Base-by-base conservation (phyloP, 2,797 vertebrate species). In the Rhinoraja longicauda region DNA sequence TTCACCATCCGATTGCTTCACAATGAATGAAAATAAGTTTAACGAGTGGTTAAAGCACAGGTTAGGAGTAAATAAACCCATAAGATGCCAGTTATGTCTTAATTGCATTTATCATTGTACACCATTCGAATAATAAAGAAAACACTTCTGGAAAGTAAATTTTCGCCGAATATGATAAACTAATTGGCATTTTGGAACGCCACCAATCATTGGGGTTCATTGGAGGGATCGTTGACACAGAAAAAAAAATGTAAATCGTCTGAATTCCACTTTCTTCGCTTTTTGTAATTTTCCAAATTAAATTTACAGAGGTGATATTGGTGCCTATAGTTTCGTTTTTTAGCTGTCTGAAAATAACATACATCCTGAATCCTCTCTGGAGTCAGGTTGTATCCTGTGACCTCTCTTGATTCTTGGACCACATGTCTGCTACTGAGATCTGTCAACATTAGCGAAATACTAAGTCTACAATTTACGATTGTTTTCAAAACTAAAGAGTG, bases 391-490 rank as follows among this genome's bases (percentile, higher is more conserved):
- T n/a, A n/a, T n/a, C n/a, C n/a, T 24, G n/a, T 45, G 62, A 70
- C 62, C 86, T 90, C 62, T 24, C 62, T 72, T n/a, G 36, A 9
- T 72, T 88, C 9, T 21, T 26, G 82, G 82, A 36, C 88, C 59
- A 72, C 36, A 13, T 15, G 19, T 24, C 36, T 72, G 32, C 4
- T 67, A 4, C 21, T 15, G 86, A 67, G 32, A 67, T 70, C 59
- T 67, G 59, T 90, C 86, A 70, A 32, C 62, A 64, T 53, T 1
- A 73, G 70, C 6, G 90, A 91, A 91, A 93, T 93, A 93, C 84
- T 67, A 4, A n/a, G 45, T 75, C 76, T 45, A 53, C 36, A 59
- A 59, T 76, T 76, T 90, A 59, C 21, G 64, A 32, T 67, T 90
- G 90, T 53, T 90, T 90, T 6, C 3, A 21, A 67, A n/a, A n/a